Base-by-base conservation (phyloP, 1,140 invertebrate genomes). In the Sesamia nonagrioides region DNA sequence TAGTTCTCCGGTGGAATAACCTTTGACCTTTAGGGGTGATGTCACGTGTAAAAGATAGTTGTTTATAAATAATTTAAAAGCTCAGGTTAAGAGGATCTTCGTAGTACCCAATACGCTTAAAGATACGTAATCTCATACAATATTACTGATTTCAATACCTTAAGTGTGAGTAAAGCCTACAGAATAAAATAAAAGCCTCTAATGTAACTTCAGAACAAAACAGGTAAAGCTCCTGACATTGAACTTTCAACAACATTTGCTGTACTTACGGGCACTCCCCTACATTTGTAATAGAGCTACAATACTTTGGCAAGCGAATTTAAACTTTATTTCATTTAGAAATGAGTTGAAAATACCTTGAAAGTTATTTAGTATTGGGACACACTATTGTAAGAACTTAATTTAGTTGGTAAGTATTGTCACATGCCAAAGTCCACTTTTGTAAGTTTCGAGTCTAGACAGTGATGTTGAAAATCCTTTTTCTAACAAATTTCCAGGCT, bases 221-320 rank as follows among this genome's bases (percentile, higher is more conserved):
- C 48, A 42, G 52, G 37, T 73, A 42, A 56, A 73, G 35, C 42
- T 18, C 66, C 54, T 58, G 71, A 73, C 71, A 58, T 73, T 73
- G 71, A 73, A 73, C 71, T 73, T 58, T 73, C 71, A 58, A 18
- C 42, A 73, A 58, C 52, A 73, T 58, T 58, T 54, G 35, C 52
- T 11, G n/a, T 17, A 54, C 52, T 66, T 45, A 27, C n/a, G 8
- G 35, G 15, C 35, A 40, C 35, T 11, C 7, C 21, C 1, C 27
- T 13, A 71, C 48, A 42, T 73, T 58, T 56, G 40, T 42, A 73
- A 71, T 71, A 50, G 45, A 71, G 8, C 71, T 7, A 42, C 27
- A 54, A 45, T 15, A 21, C 37, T 45, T 6, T 27, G 60, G 6
- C n/a, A 37, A 54, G 2, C 1, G 11, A 72, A 18, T 18, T 54